phyloP scores from a whole-genome alignment of 2,797 vertebrate species.

The Onychomys torridus region DNA sequence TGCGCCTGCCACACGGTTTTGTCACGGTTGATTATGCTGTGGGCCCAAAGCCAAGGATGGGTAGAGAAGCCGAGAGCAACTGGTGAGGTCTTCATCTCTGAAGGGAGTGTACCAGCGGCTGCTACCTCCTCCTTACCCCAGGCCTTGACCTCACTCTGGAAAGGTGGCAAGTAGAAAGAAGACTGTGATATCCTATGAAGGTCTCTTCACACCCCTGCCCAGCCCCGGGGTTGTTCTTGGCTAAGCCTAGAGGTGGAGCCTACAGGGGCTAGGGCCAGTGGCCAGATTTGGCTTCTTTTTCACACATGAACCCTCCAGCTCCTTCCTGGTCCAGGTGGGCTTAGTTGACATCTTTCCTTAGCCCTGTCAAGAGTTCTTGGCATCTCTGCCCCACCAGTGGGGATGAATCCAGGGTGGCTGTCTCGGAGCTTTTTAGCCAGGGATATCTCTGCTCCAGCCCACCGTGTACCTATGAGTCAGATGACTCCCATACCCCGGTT shows the following conservation, averaged over 20 bases:
- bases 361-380: slow-evolving; percentile 3
- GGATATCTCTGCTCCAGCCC: background rate
- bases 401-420: background rate
- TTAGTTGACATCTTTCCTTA: background rate
- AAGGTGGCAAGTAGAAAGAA: background rate
- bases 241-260: background rate
- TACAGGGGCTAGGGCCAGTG: too few relatives aligned
- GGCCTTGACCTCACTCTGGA: background rate
- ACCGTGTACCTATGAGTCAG: background rate
- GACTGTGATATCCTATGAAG: background rate
- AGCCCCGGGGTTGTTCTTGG: background rate
- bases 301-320: background rate
- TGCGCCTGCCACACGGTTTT: slow-evolving; percentile 42
- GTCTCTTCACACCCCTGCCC: background rate
- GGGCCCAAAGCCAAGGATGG: slow-evolving; percentile 49
- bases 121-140: background rate
- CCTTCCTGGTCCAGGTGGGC: background rate
- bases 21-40: slow-evolving; percentile 61
- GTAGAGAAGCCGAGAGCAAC: background rate
- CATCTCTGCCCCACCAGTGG: background rate
- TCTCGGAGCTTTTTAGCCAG: background rate
- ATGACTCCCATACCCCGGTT: background rate
- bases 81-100: background rate
- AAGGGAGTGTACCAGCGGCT: background rate
- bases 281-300: background rate